Evolutionary conservation across 1,140 invertebrate genomes (phyloP), one percentile per base, ranked within the genome.

Genomic region (Drosophila aff.): DNA sequence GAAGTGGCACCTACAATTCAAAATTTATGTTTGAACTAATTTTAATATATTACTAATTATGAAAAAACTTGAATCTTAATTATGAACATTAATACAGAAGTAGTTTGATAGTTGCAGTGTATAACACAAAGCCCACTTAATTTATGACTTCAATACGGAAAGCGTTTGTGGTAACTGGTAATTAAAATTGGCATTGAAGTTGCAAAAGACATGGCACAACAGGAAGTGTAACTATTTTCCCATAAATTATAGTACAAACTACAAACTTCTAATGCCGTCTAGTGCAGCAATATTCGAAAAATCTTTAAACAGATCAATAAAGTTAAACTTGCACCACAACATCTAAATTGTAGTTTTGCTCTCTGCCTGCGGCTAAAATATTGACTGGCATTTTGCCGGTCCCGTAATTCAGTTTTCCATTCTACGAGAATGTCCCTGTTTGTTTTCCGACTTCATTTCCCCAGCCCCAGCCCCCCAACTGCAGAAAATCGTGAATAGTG

Each of bases 371-470:
- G 40, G 67, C 53, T 73, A 50, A 72, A 72, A 72, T 72, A 50
- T 76, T 76, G 60, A 59, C 61, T 59, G 44, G 31, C 72, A 76
- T 76, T 76, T 76, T 76, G 11, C 38, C 38, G 11, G 15, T 41
- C 28, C 23, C 43, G 52, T 44, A 72, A 72, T 72, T 72, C 67
- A 72, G 69, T 60, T 73, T 44, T 40, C 33, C 49, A 40, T 31
- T 36, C 28, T 72, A 26, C 61, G 15, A 57, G 31, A 21, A 64
- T 18, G 43, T 31, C 26, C 33, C 63, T 61, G 68, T 60, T 57
- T 66, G 60, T 49, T 76, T 50, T 72, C 61, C 57, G 74, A 76
- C 74, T 76, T 59, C 43, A 65, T 76, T 75, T 40, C 26, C 49
- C 49, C 31, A 76, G 43, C 49, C 11, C 36, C 36, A 38, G 36